Conservation (phyloP, 2,888 invertebrate species). For the Lasioglossum figueresi region DNA sequence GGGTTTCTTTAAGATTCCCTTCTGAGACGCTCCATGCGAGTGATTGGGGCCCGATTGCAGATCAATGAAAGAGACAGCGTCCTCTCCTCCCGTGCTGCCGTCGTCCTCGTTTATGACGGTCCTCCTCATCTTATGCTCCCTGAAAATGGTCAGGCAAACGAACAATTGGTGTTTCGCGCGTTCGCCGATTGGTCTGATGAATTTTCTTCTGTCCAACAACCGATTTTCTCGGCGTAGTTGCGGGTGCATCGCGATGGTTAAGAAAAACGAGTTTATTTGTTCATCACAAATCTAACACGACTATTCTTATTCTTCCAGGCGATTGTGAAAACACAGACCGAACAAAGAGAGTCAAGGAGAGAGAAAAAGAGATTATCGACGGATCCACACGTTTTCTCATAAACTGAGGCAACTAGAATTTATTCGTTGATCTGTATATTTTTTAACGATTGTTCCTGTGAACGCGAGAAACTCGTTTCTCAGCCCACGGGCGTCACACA, state of each 20-base stretch:
- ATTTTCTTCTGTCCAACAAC: slow-evolving; percentile 1
- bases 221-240: not conserved
- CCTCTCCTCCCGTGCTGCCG: slow-evolving; percentile 88
- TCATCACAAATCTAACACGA: not conserved
- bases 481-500: not conserved
- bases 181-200: not conserved
- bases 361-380: not conserved
- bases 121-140: slow-evolving; percentile 93
- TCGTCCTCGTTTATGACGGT: slow-evolving; percentile 87
- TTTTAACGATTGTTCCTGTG: not conserved
- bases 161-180: not conserved
- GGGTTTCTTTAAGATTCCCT: slow-evolving; percentile 94
- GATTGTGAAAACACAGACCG: not conserved
- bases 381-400: not conserved
- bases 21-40: slow-evolving; percentile 79
- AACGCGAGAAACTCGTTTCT: not conserved
- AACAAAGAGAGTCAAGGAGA: not conserved
- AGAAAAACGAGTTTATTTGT: not conserved
- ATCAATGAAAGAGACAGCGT: slow-evolving; percentile 92
- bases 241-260: not conserved
- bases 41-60: slow-evolving; percentile 88
- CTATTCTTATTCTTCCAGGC: not conserved
- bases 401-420: not conserved
- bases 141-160: slow-evolving; percentile 81
- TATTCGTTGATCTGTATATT: not conserved